Percentiles rank a stretch among this genome's conserved stretches.
Conservation (phyloP, 2,113 vertebrate genomes). For the Laticauda laticaudata region DNA sequence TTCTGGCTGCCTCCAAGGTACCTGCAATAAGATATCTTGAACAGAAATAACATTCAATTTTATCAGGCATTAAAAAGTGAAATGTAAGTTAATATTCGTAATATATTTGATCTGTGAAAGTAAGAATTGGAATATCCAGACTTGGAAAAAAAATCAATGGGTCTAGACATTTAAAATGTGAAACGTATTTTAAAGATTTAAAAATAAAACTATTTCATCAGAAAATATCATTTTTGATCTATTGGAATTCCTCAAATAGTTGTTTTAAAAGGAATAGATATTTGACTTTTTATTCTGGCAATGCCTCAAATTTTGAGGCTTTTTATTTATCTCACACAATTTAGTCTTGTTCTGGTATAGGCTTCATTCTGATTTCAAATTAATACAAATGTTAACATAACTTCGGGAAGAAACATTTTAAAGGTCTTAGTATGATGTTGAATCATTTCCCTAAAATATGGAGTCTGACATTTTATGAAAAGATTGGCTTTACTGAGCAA, state of each 20-base stretch:
- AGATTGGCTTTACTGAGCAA: background rate
- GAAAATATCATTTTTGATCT: too few relatives aligned
- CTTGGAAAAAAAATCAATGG: background rate
- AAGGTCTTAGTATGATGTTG: background rate
- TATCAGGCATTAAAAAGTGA: background rate
- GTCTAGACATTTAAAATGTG: too few relatives aligned
- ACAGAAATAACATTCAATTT: background rate
- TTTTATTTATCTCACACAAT: too few relatives aligned
- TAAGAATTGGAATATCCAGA: background rate
- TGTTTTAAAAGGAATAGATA: too few relatives aligned
- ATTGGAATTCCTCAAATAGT: too few relatives aligned
- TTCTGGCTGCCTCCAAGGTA: background rate
- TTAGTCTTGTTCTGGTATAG: background rate
- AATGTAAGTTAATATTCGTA: background rate
- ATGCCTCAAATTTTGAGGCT: too few relatives aligned
- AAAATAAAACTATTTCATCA: too few relatives aligned
- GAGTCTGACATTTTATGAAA: background rate
- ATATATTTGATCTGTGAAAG: background rate
- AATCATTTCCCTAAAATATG: background rate
- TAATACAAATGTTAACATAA: background rate
- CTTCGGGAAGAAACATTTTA: background rate
- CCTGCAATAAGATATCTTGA: background rate
- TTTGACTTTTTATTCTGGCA: too few relatives aligned
- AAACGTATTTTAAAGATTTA: too few relatives aligned
- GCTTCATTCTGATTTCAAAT: background rate